These are phyloP conservation scores for Villa cingulata DNA, from an alignment of 2,888 invertebrate genomes.

Conservation along the genomic window DNA sequence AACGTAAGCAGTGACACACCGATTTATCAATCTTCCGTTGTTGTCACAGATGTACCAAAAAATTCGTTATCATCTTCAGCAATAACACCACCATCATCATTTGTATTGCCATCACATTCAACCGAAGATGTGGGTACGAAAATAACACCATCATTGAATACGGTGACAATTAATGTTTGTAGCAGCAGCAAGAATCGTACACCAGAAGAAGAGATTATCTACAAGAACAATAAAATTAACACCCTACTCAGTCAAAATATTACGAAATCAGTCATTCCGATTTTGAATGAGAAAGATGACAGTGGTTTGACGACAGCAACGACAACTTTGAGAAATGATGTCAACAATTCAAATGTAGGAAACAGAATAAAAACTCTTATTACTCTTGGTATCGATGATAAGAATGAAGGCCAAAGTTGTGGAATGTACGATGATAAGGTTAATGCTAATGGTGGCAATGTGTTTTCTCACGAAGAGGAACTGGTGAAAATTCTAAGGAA, in stretches of 20 bases:
- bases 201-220: conserved; percentile 26
- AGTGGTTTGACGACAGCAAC: neutral
- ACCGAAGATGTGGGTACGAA: conserved; percentile 32
- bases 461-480: conserved; percentile 35
- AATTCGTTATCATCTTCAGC: conserved; percentile 6
- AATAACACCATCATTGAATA: conserved; percentile 44
- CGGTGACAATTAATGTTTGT: conserved; percentile 46
- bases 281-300: neutral
- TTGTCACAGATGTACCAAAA: conserved; percentile 44
- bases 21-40: conserved; percentile 58
- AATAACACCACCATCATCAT: conserved; percentile 11
- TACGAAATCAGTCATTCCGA: conserved; percentile 37
- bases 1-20: conserved; percentile 56
- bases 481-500: conserved; percentile 47
- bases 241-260: conserved; percentile 23
- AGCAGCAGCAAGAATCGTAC: conserved; percentile 22
- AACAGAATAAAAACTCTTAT: conserved; percentile 31
- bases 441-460: too few species aligned
- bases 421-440: neutral
- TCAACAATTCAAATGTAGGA: conserved; percentile 10
- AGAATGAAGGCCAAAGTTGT: neutral
- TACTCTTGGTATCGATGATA: conserved; percentile 27
- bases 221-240: conserved; percentile 32
- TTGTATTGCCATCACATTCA: conserved; percentile 5
- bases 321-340: conserved; percentile 15